A percentile compares a stretch with the other conserved stretches of the same genome.
phyloP scores from a whole-genome alignment of 2,797 vertebrate genomes.

The Dromococcyx pavoninus region DNA sequence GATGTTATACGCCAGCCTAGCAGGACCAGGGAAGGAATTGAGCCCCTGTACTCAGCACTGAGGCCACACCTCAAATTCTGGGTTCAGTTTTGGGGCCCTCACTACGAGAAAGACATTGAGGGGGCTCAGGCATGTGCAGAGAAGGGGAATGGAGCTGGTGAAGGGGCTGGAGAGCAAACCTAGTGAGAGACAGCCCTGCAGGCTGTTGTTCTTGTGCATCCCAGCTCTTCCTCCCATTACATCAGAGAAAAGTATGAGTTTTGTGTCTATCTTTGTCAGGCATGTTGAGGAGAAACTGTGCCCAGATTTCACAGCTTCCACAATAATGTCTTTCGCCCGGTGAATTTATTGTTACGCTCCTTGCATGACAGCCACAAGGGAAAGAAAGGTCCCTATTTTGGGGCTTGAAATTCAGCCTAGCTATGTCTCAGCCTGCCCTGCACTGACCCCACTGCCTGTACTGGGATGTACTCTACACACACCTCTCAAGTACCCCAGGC shows the following conservation, averaged over 20 bases:
- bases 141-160: too few relatives aligned
- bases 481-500: not conserved
- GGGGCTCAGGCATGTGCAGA: too few relatives aligned
- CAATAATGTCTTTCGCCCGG: accelerated
- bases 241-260: not conserved
- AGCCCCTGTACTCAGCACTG: too few relatives aligned
- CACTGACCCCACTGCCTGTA: accelerated
- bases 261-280: not conserved
- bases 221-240: not conserved
- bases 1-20: accelerated
- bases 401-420: not conserved
- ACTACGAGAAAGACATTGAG: too few relatives aligned
- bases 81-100: too few relatives aligned
- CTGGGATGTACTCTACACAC: accelerated
- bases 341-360: not conserved
- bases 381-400: not conserved
- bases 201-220: not conserved
- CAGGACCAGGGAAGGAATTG: too few relatives aligned
- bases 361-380: not conserved
- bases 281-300: not conserved
- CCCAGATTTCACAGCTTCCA: constrained; percentile 20
- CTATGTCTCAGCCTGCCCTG: not conserved
- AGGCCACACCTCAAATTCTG: too few relatives aligned
- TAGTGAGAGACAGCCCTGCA: too few relatives aligned
- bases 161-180: too few relatives aligned